A percentile compares a stretch with the other conserved stretches of the same genome.
These are phyloP conservation scores for Okamejei kenojei DNA, from an alignment of 2,797 vertebrate species.

Conservation along the genomic window DNA sequence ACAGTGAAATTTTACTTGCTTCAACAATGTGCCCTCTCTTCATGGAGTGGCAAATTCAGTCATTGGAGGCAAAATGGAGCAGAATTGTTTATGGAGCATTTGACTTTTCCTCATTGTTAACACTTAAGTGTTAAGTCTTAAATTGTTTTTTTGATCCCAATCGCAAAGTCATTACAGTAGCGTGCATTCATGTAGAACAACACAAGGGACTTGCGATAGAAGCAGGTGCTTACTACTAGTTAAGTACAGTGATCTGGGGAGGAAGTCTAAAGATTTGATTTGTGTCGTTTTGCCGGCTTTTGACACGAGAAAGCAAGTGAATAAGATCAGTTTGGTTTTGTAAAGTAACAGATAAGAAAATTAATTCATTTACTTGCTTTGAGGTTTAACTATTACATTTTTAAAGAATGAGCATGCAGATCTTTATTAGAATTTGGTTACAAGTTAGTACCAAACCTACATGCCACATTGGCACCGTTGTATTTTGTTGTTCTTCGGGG, in stretches of 20 bases:
- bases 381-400: neutral
- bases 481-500: neutral
- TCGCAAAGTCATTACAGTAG: neutral
- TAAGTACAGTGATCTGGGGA: neutral
- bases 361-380: neutral
- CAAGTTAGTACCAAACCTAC: neutral
- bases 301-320: neutral
- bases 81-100: neutral
- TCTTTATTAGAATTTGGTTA: neutral
- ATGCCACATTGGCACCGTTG: neutral
- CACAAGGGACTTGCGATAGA: neutral
- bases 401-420: neutral
- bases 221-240: neutral
- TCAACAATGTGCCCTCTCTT: neutral
- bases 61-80: neutral
- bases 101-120: too few relatives aligned
- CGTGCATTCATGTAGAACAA: neutral
- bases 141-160: neutral
- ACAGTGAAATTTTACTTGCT: too few relatives aligned
- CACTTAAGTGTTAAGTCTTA: neutral
- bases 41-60: neutral
- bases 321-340: neutral
- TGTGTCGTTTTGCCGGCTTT: neutral
- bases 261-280: neutral
- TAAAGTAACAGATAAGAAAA: neutral